Conservation (phyloP, 2,113 vertebrate genomes). For the Tautogolabrus adspersus region DNA sequence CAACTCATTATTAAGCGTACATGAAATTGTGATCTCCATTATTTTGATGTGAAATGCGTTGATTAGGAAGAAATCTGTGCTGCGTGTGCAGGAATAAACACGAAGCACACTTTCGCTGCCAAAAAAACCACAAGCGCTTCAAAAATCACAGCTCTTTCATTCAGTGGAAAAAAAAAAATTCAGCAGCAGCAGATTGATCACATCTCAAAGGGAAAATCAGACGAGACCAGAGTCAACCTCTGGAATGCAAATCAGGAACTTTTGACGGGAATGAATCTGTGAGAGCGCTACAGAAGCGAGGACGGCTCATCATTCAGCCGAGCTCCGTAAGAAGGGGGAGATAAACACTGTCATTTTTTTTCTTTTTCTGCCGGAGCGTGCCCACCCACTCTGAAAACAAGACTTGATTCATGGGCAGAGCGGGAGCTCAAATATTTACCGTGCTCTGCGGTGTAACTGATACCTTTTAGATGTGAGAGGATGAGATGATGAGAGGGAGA, state of each 20-base stretch:
- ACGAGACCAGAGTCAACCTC: constrained; percentile 37
- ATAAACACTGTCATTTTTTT: constrained; percentile 46
- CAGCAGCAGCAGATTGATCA: constrained; percentile 48
- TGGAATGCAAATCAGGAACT: constrained; percentile 57
- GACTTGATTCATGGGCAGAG: constrained; percentile 26
- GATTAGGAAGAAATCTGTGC: constrained; percentile 35
- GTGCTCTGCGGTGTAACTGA: constrained; percentile 39
- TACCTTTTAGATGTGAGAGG: constrained; percentile 43
- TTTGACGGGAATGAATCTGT: constrained; percentile 45
- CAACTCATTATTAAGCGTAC: too few relatives aligned
- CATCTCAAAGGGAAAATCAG: constrained; percentile 48
- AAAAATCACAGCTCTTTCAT: constrained; percentile 39
- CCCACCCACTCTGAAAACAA: constrained; percentile 39
- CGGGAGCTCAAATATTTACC: constrained; percentile 56
- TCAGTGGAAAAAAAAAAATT: constrained; percentile 17
- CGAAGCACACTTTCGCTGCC: constrained; percentile 7
- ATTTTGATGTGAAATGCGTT: constrained; percentile 46
- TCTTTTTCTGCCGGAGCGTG: neutral
- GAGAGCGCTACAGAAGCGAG: constrained; percentile 27
- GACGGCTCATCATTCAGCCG: constrained; percentile 36
- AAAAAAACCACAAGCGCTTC: constrained; percentile 17
- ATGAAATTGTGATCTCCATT: neutral
- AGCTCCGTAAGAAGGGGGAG: constrained; percentile 26
- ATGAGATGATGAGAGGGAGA: constrained; percentile 42
- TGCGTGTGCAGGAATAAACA: neutral